phyloP scores from a whole-genome alignment of 2,888 invertebrate genomes.

The Thereva nobilitata region DNA sequence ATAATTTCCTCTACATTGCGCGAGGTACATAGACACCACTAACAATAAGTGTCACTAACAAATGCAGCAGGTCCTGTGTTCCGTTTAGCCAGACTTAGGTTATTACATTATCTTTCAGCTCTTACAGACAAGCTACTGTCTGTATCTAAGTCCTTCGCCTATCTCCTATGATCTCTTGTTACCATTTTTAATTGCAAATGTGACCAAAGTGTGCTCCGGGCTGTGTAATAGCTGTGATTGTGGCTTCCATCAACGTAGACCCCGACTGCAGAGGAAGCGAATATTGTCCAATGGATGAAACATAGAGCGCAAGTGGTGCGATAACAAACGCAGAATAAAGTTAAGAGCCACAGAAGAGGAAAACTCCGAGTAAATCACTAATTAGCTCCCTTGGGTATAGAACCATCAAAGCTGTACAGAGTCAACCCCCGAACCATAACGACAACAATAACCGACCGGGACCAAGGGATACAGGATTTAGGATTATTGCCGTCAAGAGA shows the following conservation, averaged over 20 bases:
- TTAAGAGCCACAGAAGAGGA: conserved; percentile 22
- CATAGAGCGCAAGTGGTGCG: conserved; percentile 31
- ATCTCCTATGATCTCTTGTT: neutral
- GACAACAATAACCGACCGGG: conserved; percentile 26
- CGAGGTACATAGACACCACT: too few species aligned
- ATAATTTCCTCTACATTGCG: too few species aligned
- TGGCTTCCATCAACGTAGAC: conserved; percentile 8
- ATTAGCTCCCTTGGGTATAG: conserved; percentile 53
- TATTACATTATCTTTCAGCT: too few species aligned
- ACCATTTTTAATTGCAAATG: conserved; percentile 31
- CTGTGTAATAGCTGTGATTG: conserved; percentile 20
- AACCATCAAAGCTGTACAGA: conserved; percentile 26
- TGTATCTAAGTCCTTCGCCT: too few species aligned
- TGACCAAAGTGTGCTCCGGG: conserved; percentile 22
- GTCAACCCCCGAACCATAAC: conserved; percentile 25
- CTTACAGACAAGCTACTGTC: too few species aligned
- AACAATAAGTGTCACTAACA: too few species aligned
- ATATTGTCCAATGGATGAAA: conserved; percentile 27
- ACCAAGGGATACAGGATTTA: conserved; percentile 14
- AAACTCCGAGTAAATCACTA: conserved; percentile 52
- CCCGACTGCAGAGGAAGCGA: conserved; percentile 24
- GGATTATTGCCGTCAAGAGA: conserved; percentile 33
- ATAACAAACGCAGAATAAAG: conserved; percentile 32
- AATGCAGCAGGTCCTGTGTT: too few species aligned
- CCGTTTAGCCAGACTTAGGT: too few species aligned